These are phyloP conservation scores for Ceriagrion tenellum DNA, from an alignment of 2,888 invertebrate genomes.

Conservation along the genomic window DNA sequence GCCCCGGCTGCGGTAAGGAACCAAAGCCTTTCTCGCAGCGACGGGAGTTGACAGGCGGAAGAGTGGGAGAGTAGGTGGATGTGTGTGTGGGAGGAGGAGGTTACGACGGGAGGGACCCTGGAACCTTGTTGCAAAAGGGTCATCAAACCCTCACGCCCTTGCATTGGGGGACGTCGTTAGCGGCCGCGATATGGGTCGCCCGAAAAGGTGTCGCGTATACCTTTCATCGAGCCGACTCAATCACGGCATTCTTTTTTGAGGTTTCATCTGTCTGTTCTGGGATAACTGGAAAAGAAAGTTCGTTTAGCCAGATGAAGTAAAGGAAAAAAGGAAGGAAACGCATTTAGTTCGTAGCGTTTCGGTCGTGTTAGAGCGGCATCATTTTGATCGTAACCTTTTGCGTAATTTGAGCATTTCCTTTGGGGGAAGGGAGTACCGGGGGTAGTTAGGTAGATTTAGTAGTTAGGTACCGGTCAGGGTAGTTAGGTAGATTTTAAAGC, in stretches of 20 bases:
- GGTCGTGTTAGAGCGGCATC: no score
- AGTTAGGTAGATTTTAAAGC: no score
- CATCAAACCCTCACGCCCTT: conserved; percentile 54
- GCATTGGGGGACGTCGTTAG: background rate
- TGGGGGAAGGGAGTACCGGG: no score
- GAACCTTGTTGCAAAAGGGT: conserved; percentile 62
- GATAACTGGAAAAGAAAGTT: background rate
- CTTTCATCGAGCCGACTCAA: background rate
- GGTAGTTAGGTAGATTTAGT: no score
- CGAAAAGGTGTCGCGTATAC: background rate
- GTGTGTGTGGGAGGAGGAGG: conserved; percentile 33
- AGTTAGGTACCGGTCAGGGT: no score
- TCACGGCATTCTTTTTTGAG: background rate
- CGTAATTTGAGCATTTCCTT: no score
- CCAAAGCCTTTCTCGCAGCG: conserved; percentile 45
- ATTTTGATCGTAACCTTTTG: no score
- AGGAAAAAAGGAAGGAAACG: no score
- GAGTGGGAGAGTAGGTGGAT: background rate
- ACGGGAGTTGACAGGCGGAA: conserved; percentile 47
- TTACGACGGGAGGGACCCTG: conserved; percentile 36
- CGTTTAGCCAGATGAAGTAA: background rate
- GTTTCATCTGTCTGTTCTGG: background rate
- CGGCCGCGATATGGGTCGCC: background rate
- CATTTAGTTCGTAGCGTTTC: background rate
- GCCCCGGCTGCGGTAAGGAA: conserved; percentile 66